phyloP scores from a whole-genome alignment of 2,113 vertebrate genomes.

The Ornithorhynchus anatinus region DNA sequence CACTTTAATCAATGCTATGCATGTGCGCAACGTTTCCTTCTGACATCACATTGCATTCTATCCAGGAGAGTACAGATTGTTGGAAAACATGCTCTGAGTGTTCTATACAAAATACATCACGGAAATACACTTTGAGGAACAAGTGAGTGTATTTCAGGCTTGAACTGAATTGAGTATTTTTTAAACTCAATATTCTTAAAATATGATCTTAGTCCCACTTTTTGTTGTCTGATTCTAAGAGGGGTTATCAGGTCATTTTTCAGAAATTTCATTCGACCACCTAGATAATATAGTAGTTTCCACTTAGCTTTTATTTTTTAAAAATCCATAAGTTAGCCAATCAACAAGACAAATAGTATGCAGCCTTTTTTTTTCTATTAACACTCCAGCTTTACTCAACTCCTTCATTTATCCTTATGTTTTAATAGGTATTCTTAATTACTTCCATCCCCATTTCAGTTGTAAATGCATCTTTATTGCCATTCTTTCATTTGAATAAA shows the following conservation, averaged over 20 bases:
- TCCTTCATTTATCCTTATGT: constrained; percentile 62
- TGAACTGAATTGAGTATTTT: no score
- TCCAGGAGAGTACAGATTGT: no score
- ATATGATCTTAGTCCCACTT: not conserved
- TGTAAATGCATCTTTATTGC: constrained; percentile 74
- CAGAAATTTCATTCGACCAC: constrained; percentile 37
- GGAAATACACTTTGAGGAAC: no score
- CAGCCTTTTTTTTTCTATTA: constrained; percentile 23
- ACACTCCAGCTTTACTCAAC: constrained; percentile 29
- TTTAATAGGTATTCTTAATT: constrained; percentile 77
- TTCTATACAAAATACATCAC: no score
- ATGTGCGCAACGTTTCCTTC: no score
- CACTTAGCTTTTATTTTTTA: constrained; percentile 13
- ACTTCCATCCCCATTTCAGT: constrained; percentile 68
- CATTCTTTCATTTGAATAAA: constrained; percentile 75
- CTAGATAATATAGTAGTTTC: constrained; percentile 6
- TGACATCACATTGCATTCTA: no score
- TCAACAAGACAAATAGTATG: constrained; percentile 37
- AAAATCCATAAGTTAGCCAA: constrained; percentile 20
- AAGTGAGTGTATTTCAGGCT: no score
- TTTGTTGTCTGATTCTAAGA: constrained; percentile 3
- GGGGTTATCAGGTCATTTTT: constrained; percentile 29
- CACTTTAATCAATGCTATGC: no score
- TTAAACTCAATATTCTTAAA: not conserved
- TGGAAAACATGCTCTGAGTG: no score